Base-by-base conservation (phyloP, 2,888 invertebrate species). In the Cephus sareptanus region DNA sequence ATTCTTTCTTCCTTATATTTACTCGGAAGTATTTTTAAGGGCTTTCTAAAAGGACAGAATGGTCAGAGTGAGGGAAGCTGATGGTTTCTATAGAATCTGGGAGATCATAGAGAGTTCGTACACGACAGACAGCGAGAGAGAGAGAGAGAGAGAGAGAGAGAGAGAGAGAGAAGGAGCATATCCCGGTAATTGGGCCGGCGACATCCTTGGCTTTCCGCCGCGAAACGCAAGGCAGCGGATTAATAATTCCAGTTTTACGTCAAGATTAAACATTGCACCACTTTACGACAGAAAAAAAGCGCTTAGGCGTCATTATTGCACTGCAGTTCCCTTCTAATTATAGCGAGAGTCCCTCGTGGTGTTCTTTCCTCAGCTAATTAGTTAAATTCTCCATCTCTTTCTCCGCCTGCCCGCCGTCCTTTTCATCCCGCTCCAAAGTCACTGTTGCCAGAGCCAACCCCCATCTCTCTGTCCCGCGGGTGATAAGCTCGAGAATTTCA, bases 361-460 rank as follows among this genome's bases (percentile, higher is more conserved):
- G 82, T 82, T 81, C 82, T 84, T 82, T 83, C 82, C 83, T 83
- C 86, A 78, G 85, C 85, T 86, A 86, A 86, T 86, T 86, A 85
- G 86, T 84, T 85, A 86, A 86, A 85, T 80, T 85, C 86, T 68
- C 75, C 15, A 13, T 33, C 85, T 85, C 79, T 78, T 40, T 15
- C 40, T 15, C 40, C 40, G 6, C 40, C 15, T 15, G 15, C 15
- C 15, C 69, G 75, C 56, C 40, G 77, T 74, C 34, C 40, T 40
- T 40, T 40, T 40, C 40, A 40, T 6, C 15, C 15, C 4, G 40
- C 4, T 40, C 15, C 40, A 40, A 40, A 40, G 40, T 40, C 40
- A 40, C 40, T 15, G 40, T 40, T 40, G 40, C 40, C 15, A 6
- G 6, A 15, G 40, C 15, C 15, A 15, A 40, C 40, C 40, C 40